Evolutionary conservation across 1,140 invertebrate species (phyloP).

Genomic region (Drosophila nigrodunni): DNA sequence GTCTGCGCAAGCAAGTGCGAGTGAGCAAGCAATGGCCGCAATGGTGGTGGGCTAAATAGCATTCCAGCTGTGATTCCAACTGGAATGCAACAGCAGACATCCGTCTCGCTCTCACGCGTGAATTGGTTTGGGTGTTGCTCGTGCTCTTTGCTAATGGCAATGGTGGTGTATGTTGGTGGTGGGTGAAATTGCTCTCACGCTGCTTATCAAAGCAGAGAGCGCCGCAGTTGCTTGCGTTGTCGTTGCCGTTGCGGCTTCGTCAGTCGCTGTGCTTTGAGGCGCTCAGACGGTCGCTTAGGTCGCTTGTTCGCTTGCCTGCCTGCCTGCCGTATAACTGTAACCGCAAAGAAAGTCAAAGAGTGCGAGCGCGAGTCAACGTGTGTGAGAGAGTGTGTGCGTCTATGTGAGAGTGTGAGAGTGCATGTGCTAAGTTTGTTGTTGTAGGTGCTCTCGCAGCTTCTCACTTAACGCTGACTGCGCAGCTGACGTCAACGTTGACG

Average conservation of each 20-base stretch:
- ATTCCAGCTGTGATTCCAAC: constrained; percentile 76
- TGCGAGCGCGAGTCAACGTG: constrained; percentile 18
- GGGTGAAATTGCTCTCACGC: constrained; percentile 22
- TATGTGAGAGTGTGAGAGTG: constrained; percentile 5
- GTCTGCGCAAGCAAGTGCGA: neutral
- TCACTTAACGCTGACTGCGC: constrained; percentile 19
- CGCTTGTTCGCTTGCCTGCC: constrained; percentile 19
- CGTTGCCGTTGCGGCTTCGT: constrained; percentile 19
- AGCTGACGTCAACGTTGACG: constrained; percentile 48
- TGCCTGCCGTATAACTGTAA: constrained; percentile 27
- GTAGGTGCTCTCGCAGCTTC: constrained; percentile 24
- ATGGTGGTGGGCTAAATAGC: constrained; percentile 48
- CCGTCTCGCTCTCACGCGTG: constrained; percentile 51
- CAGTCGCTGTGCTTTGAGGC: constrained; percentile 55
- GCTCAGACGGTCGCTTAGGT: constrained; percentile 46
- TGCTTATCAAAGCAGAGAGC: constrained; percentile 42
- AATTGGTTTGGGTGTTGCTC: constrained; percentile 7
- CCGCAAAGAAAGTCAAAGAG: constrained; percentile 34
- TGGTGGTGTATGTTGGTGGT: constrained; percentile 13
- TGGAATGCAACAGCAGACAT: constrained; percentile 52
- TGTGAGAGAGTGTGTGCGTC: neutral
- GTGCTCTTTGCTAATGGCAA: too few species aligned
- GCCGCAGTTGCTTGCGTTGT: constrained; percentile 34
- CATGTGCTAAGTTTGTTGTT: constrained; percentile 6
- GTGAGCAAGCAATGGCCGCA: constrained; percentile 21